These are phyloP conservation scores for Platalea minor DNA, from an alignment of 2,797 vertebrate species.

Conservation along the genomic window DNA sequence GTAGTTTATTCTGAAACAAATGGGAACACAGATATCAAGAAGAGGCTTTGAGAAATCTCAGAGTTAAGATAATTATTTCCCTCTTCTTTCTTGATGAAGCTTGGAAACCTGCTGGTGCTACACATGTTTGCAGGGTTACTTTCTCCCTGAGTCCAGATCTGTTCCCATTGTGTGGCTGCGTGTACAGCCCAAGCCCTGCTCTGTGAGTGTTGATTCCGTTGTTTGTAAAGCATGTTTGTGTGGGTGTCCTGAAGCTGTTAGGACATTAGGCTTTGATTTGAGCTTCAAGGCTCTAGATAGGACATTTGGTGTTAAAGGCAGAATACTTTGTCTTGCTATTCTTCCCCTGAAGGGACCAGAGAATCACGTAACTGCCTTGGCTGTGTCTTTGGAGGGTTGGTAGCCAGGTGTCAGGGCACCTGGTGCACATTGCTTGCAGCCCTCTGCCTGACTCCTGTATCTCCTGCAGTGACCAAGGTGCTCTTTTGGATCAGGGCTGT, in stretches of 20 bases:
- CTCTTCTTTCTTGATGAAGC: not conserved
- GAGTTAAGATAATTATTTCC: not conserved
- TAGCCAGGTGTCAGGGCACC: not conserved
- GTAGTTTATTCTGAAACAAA: not conserved
- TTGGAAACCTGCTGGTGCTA: not conserved
- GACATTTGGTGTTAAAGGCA: not conserved
- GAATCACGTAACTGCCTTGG: fast-evolving
- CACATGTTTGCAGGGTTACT: not conserved
- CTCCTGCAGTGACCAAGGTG: not conserved
- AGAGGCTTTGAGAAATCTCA: not conserved
- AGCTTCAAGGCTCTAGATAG: not conserved
- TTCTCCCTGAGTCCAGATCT: not conserved
- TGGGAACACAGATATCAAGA: not conserved
- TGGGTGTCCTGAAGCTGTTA: not conserved
- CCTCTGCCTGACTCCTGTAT: not conserved
- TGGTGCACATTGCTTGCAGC: not conserved
- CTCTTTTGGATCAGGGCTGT: not conserved
- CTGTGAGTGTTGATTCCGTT: not conserved
- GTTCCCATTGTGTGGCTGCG: fast-evolving
- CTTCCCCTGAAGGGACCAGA: not conserved
- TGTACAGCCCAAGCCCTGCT: not conserved
- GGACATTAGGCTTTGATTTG: not conserved
- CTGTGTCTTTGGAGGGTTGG: not conserved
- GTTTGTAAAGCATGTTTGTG: not conserved
- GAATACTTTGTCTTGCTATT: not conserved